Evolutionary conservation across 2,113 vertebrate species (phyloP), one percentile per base, ranked within the genome.

Genomic region (Paradoxurus hermaphroditus): DNA sequence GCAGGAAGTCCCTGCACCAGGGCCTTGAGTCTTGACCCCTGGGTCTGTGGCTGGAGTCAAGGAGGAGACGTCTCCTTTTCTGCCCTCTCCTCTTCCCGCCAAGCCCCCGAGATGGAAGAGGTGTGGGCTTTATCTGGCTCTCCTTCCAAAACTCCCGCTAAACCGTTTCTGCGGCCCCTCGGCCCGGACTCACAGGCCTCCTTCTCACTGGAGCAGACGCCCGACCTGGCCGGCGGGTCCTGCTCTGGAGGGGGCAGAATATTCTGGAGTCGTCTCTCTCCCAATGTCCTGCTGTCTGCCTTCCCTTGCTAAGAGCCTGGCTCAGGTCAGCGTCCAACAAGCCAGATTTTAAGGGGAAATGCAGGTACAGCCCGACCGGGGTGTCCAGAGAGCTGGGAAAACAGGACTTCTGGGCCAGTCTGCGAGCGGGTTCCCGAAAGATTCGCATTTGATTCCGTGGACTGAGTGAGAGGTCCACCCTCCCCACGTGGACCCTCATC

Each of bases 1-100:
- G 7, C 11, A 9, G 65, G 21, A 63, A 19, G 39, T 84, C 39
- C 53, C 31, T 25, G 16, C 9, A 0, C 53, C 51, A 2, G 1
- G 7, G 0, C 41, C 23, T n/a, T 0, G 49, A 67, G 18, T 19
- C 44, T 8, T 72, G 36, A 14, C 2, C 41, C 12, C 41, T 1
- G 34, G 1, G 0, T 51, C 51, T 16, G 51, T 16, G 51, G 75
- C 5, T 29, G 1, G 27, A 53, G 4, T 53, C 53, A 5, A 34
- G 56, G 29, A 29, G 86, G 3, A 15, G 19, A 4, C 3, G 1
- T 14, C 46, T 29, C 1, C 34, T 18, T 11, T 44, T 31, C 67
- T 14, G 19, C 14, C 36, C 59, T 44, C 44, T 67, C 29, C 23
- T 59, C 36, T 78, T 59, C 31, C 36, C 46, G 31, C n/a, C 29